These are phyloP conservation scores for Taeniopygia guttata DNA, from an alignment of 2,797 vertebrate genomes.

Conservation along the genomic window DNA sequence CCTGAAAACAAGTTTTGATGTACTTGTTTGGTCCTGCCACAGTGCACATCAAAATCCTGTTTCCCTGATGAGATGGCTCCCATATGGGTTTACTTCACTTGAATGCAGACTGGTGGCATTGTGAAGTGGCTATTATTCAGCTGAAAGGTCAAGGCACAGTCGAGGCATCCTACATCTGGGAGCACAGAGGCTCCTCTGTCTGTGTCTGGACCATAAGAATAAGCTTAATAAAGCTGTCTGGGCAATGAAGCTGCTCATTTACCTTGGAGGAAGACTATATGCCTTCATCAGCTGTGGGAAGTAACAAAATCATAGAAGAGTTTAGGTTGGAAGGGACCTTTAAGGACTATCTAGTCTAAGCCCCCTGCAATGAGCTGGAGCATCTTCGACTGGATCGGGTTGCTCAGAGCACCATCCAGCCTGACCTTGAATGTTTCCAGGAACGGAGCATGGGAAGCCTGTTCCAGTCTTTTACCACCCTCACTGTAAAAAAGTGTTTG, in stretches of 20 bases:
- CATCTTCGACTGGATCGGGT: background rate
- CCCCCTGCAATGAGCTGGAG: background rate
- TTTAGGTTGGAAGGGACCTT: background rate
- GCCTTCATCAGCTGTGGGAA: background rate
- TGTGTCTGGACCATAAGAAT: background rate
- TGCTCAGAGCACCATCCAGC: background rate
- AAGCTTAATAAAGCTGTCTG: background rate
- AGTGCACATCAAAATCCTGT: background rate
- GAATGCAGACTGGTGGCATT: background rate
- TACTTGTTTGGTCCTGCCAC: background rate
- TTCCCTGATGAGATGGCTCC: background rate
- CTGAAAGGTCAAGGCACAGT: background rate
- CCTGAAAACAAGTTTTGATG: background rate
- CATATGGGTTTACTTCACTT: background rate
- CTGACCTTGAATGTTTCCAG: background rate
- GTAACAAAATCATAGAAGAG: background rate
- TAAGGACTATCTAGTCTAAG: background rate
- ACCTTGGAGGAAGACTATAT: background rate
- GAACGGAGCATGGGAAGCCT: rapidly evolving
- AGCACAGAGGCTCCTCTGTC: background rate
- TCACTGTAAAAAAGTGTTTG: background rate
- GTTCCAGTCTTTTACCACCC: background rate
- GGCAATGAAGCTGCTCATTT: background rate
- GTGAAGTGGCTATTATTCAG: background rate
- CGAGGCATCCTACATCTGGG: background rate